Conservation (phyloP, 2,888 invertebrate species). For the Drosophila greeni region DNA sequence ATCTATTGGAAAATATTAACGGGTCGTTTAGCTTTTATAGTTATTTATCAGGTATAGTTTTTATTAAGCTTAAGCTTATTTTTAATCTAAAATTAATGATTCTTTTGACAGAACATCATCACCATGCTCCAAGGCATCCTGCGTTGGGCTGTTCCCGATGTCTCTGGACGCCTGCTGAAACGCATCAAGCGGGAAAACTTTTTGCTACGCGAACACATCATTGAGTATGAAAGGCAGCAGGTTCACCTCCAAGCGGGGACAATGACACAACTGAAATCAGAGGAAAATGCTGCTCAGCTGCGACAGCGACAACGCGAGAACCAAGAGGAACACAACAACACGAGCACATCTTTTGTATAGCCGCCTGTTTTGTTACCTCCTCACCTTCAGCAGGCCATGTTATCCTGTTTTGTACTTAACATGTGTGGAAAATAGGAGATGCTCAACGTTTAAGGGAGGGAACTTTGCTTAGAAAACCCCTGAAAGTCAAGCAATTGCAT, state of each 20-base stretch:
- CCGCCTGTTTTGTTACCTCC: conserved; percentile 41
- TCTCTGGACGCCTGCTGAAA: conserved; percentile 84
- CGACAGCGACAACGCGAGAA: conserved; percentile 32
- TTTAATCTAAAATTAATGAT: too few species aligned
- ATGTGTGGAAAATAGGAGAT: conserved; percentile 22
- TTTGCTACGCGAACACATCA: conserved; percentile 86
- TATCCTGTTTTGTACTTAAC: conserved; percentile 38
- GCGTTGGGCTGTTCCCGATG: conserved; percentile 88
- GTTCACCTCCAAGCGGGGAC: conserved; percentile 26
- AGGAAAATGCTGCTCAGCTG: conserved; percentile 21
- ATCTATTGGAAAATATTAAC: conserved; percentile 88
- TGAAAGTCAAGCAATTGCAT: conserved; percentile 32
- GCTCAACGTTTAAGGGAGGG: conserved; percentile 31
- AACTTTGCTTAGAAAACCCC: neutral
- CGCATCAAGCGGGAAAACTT: conserved; percentile 86
- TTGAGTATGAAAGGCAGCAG: conserved; percentile 81
- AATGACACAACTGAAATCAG: neutral
- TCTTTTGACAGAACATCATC: conserved; percentile 90
- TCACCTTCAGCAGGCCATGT: neutral
- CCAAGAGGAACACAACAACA: conserved; percentile 6
- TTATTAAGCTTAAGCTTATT: fast-evolving
- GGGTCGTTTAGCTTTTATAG: conserved; percentile 86
- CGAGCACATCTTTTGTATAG: conserved; percentile 56
- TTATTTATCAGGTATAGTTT: conserved; percentile 84
- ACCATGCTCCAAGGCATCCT: conserved; percentile 85